phyloP scores from a whole-genome alignment of 2,113 vertebrate genomes.

The Haemorhous mexicanus region DNA sequence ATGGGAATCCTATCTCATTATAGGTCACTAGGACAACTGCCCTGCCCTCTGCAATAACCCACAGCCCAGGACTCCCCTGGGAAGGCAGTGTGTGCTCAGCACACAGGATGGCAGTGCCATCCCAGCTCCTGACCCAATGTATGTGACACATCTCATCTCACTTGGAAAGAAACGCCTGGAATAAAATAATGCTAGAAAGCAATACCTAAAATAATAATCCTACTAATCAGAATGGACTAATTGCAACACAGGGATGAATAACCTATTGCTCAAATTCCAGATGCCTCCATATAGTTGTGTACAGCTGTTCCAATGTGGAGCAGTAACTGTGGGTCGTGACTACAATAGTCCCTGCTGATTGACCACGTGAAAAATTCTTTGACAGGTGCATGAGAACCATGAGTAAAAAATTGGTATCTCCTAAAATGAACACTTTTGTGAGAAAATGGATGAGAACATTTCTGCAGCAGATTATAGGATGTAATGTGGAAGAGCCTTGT shows the following conservation, averaged over 20 bases:
- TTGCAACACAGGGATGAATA: not conserved
- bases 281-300: not conserved
- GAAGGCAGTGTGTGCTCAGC: not conserved
- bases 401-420: not conserved
- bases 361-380: not conserved
- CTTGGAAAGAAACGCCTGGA: not conserved
- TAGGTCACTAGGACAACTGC: not conserved
- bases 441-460: not conserved
- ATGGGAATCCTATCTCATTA: not conserved
- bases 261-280: not conserved
- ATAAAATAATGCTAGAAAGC: not conserved
- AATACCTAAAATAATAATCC: not conserved
- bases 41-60: not conserved
- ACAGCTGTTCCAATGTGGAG: not conserved
- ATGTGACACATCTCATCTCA: not conserved
- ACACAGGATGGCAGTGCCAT: not conserved
- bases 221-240: not conserved
- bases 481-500: not conserved
- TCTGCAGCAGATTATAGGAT: not conserved
- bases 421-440: not conserved
- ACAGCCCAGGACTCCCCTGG: not conserved
- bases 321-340: not conserved
- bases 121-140: not conserved
- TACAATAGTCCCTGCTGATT: not conserved
- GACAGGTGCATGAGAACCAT: not conserved